Evolutionary conservation across 1,140 invertebrate species (phyloP).

Genomic region (Apis dorsata): DNA sequence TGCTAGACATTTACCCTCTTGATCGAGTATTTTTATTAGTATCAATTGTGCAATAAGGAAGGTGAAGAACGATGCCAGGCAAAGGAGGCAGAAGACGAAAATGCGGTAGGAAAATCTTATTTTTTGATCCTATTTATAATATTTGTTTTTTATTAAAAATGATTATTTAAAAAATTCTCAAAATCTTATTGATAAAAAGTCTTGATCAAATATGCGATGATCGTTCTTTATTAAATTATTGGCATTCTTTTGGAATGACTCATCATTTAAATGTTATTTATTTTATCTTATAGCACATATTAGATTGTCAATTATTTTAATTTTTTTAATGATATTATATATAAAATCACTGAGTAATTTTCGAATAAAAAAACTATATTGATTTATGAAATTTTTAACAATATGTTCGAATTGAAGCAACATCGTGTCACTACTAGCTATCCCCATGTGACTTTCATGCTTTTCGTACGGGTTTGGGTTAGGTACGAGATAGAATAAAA

Average conservation of each 20-base stretch:
- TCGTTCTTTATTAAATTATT: conserved; percentile 51
- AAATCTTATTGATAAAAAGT: not conserved
- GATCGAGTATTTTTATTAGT: conserved; percentile 75
- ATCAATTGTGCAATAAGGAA: conserved; percentile 75
- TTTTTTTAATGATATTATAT: not conserved
- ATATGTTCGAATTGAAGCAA: not conserved
- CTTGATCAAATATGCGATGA: conserved; percentile 16
- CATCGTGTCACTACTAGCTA: not conserved
- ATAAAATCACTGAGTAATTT: not conserved
- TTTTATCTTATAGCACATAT: conserved; percentile 46
- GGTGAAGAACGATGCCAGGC: conserved; percentile 74
- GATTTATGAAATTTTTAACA: conserved; percentile 11
- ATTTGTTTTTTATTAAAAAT: not conserved
- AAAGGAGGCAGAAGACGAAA: conserved; percentile 76
- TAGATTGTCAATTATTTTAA: not conserved
- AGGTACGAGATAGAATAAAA: not conserved
- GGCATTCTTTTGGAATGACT: conserved; percentile 48
- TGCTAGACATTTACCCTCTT: conserved; percentile 80
- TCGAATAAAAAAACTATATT: not conserved
- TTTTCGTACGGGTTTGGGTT: conserved; percentile 38
- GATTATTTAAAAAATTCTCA: not conserved
- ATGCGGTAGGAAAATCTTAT: conserved; percentile 67
- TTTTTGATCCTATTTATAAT: not conserved
- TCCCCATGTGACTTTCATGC: conserved; percentile 72
- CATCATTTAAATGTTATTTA: conserved; percentile 53